Percentiles rank a stretch among this genome's conserved stretches.
phyloP scores from a whole-genome alignment of 2,113 vertebrate species.

The Dascyllus trimaculatus region DNA sequence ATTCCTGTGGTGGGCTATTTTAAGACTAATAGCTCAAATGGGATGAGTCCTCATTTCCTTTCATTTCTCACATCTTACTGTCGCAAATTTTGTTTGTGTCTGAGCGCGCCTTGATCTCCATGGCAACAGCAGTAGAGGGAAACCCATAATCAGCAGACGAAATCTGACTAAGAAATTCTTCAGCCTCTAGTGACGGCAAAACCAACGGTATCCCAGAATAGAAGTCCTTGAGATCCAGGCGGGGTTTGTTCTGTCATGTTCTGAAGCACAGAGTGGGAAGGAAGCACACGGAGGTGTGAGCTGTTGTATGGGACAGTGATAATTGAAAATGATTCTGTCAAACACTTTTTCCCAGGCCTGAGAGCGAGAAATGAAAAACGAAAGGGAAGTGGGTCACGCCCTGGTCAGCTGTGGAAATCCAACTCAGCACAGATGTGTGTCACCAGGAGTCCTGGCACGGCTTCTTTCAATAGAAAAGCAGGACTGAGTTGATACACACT shows the following conservation, averaged over 20 bases:
- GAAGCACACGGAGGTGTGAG: conserved; percentile 4
- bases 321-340: conserved; percentile 33
- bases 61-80: conserved; percentile 55
- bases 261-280: conserved; percentile 1
- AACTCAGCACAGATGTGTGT: conserved; percentile 82
- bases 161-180: conserved; percentile 65
- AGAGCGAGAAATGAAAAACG: conserved; percentile 23
- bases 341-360: conserved; percentile 40
- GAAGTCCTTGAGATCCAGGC: conserved; percentile 19
- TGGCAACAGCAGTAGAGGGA: conserved; percentile 69
- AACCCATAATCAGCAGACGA: conserved; percentile 63
- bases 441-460: conserved; percentile 69
- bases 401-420: conserved; percentile 70
- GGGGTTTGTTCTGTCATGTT: conserved; percentile 18
- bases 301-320: conserved; percentile 15
- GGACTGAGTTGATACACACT: conserved; percentile 55
- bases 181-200: conserved; percentile 30
- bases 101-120: conserved; percentile 49
- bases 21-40: conserved; percentile 56
- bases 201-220: conserved; percentile 54
- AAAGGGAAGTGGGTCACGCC: conserved; percentile 68
- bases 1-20: conserved; percentile 53
- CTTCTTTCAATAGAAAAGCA: conserved; percentile 68
- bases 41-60: conserved; percentile 72
- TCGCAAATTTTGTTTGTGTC: conserved; percentile 60